Evolutionary conservation across 1,140 invertebrate genomes (phyloP).

Genomic region (Panonychus citri): DNA sequence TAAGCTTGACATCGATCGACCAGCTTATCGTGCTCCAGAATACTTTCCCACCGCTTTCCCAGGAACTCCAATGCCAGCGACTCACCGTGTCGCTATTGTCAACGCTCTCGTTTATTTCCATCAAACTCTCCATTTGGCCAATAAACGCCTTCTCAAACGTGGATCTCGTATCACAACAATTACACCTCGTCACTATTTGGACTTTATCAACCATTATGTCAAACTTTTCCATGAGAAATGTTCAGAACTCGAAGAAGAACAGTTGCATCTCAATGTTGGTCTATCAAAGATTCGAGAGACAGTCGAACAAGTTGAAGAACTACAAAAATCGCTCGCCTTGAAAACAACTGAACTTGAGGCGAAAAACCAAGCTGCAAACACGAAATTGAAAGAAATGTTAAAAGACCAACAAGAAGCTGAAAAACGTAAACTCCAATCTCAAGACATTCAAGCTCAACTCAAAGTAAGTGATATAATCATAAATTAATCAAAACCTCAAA

Average conservation of each 20-base stretch:
- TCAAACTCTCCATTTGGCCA: slow-evolving; percentile 83
- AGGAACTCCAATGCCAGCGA: slow-evolving; percentile 43
- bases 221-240: slow-evolving; percentile 94
- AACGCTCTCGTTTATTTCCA: slow-evolving; percentile 97
- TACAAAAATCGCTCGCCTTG: slow-evolving; percentile 92
- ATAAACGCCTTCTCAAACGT: slow-evolving; percentile 59
- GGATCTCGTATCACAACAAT: slow-evolving; percentile 89
- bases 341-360: slow-evolving; percentile 87
- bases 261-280: slow-evolving; percentile 94
- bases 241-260: slow-evolving; percentile 91
- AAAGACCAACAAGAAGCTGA: slow-evolving; percentile 99
- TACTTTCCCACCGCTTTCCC: slow-evolving; percentile 65
- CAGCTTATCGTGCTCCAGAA: slow-evolving; percentile 56
- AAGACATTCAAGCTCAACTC: slow-evolving; percentile 81
- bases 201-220: slow-evolving; percentile 98
- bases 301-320: slow-evolving; percentile 96
- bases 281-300: slow-evolving; percentile 96
- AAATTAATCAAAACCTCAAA: neutral
- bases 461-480: slow-evolving; percentile 18
- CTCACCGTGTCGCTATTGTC: slow-evolving; percentile 67
- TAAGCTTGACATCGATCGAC: slow-evolving; percentile 31
- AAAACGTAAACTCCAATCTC: slow-evolving; percentile 90
- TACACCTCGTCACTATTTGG: slow-evolving; percentile 93
- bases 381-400: slow-evolving; percentile 95
- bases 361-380: slow-evolving; percentile 97